Base-by-base conservation (phyloP, 1,140 invertebrate species). In the Euura lappo region DNA sequence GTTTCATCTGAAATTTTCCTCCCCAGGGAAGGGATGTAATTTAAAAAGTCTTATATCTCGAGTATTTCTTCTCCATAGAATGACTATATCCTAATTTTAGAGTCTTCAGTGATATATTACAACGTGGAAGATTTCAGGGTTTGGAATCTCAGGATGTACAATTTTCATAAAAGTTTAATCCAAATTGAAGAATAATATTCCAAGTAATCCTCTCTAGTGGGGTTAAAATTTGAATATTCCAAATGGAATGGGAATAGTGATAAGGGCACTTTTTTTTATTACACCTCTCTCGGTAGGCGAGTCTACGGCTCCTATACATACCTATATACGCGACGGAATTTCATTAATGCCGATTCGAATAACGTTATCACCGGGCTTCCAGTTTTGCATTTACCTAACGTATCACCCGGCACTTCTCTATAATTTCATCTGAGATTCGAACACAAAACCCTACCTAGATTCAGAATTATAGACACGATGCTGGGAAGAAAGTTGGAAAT, bases 161-260 rank as follows among this genome's bases (percentile, higher is more conserved):
- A 60, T 60, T 60, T 60, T 60, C 51, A 60, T 60, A 60, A 60
- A 60, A 60, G 51, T 60, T 60, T 60, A 60, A 60, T 60, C 51
- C 51, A 60, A 60, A 60, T 60, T 60, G 51, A 60, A 60, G 51
- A 60, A 60, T 60, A 60, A 60, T 60, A 60, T 60, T 60, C 51
- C 3, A 6, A n/a, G 51, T 60, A 60, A 60, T 60, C 51, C 51
- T 60, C 51, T 60, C 51, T 60, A 60, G 51, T 60, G 51, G 51
- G 51, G 51, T 60, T 60, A 60, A n/a, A 60, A 60, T 60, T 60
- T 60, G 13, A 60, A 60, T 60, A 60, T 60, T 60, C 13, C 51
- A 60, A 60, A 60, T 60, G 51, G 51, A 6, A 60, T 60, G 51
- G 51, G 51, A 60, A 60, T 60, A 60, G 51, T 60, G 51, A 60